Evolutionary conservation across 1,140 invertebrate genomes (phyloP), one percentile per base, ranked within the genome.

Genomic region (Globodera ellingtonae): DNA sequence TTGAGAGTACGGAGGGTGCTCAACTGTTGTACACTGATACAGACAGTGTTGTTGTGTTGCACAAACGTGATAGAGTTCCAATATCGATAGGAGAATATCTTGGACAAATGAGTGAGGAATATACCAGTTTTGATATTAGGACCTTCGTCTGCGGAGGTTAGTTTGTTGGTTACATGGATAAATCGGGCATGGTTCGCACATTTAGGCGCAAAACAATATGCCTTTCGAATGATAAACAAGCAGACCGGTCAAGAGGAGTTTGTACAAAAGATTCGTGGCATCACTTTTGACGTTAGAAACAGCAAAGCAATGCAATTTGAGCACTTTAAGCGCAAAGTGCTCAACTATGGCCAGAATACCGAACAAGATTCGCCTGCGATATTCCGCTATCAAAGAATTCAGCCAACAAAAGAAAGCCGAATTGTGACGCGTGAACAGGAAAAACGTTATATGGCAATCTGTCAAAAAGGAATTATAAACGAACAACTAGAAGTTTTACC

Each of bases 131-230:
- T 21, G n/a, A 65, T 13, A 75, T 75, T 6, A 21, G 24, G 4
- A 52, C n/a, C 5, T 75, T 75, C 62, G 46, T 56, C 10, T 75
- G 47, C 24, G 73, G 73, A 50, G 73, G 73, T 59, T 3, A n/a
- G n/a, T n/a, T n/a, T 70, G 24, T 35, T 47, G 13, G 44, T 47
- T n/a, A 18, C n/a, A 24, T 24, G 67, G 24, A 35, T 21, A 4
- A 21, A 21, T 0, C n/a, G 3, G 24, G 24, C 18, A 0, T 24
- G 1, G 10, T 70, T 24, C 18, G 67, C 44, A 24, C 67, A 70
- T 50, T 50, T 50, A 67, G 35, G 65, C 7, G 65, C 65, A 8
- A 67, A 67, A 67, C 65, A 67, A 67, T 67, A 67, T 15, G 65
- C 65, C 2, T 21, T 67, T 44, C n/a, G 35, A 8, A 21, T 67